These are phyloP conservation scores for Oplegnathus fasciatus DNA, from an alignment of 2,113 vertebrate genomes.

Conservation along the genomic window DNA sequence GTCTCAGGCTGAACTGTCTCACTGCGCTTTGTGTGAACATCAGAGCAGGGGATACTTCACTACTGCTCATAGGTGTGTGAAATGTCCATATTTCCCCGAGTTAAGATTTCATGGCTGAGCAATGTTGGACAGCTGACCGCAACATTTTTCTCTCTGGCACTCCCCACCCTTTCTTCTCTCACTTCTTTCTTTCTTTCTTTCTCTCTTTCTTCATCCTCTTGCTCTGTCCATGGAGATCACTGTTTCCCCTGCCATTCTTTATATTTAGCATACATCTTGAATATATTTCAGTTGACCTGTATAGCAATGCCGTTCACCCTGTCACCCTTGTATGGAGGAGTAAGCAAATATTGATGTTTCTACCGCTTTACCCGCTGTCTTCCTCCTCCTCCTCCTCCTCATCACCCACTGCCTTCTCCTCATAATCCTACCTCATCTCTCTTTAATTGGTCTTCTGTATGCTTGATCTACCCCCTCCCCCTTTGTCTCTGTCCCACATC, in stretches of 20 bases:
- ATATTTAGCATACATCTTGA: constrained; percentile 9
- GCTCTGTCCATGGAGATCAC: neutral
- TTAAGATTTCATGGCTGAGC: constrained; percentile 64
- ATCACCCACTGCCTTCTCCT: constrained; percentile 34
- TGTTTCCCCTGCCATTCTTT: neutral
- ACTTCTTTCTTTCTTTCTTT: neutral
- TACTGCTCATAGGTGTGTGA: constrained; percentile 73
- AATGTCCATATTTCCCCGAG: constrained; percentile 70
- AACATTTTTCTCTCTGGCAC: constrained; percentile 1
- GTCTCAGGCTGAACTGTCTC: constrained; percentile 61
- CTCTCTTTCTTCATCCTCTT: neutral
- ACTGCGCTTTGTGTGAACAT: constrained; percentile 64
- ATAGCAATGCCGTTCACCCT: constrained; percentile 26
- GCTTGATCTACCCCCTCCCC: constrained; percentile 28
- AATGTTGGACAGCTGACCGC: constrained; percentile 52
- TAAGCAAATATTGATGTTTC: constrained; percentile 64
- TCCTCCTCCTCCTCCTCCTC: constrained; percentile 11
- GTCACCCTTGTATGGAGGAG: constrained; percentile 32
- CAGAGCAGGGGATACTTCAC: constrained; percentile 60
- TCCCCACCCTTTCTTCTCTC: neutral
- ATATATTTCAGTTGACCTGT: constrained; percentile 26
- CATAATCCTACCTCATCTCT: constrained; percentile 56
- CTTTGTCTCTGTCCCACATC: constrained; percentile 18
- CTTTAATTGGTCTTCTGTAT: constrained; percentile 59
- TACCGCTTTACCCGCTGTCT: constrained; percentile 4